A percentile compares a stretch with the other conserved stretches of the same genome.
phyloP scores from a whole-genome alignment of 2,888 invertebrate species.

The Sthenelais limicola region DNA sequence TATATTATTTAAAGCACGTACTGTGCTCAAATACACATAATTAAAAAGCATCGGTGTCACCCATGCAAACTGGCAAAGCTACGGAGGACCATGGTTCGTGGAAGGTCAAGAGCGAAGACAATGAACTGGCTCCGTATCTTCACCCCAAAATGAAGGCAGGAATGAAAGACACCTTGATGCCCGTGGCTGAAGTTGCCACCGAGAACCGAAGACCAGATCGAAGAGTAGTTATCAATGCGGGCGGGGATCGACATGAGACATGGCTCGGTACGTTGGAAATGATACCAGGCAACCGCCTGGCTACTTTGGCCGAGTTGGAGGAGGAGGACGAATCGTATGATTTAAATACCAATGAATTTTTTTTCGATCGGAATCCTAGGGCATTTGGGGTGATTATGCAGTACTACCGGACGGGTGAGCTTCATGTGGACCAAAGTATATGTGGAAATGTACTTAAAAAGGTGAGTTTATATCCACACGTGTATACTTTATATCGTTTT shows the following conservation, averaged over 20 bases:
- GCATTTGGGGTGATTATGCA: constrained; percentile 67
- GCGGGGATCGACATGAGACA: constrained; percentile 66
- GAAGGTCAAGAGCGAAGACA: too few species aligned
- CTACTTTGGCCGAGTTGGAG: constrained; percentile 59
- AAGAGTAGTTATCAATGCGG: constrained; percentile 60
- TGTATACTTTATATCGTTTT: too few species aligned
- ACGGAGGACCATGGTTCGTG: too few species aligned
- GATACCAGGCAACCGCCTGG: constrained; percentile 65
- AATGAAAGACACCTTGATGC: too few species aligned
- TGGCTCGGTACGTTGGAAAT: constrained; percentile 60
- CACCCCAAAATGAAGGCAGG: too few species aligned
- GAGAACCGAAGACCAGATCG: background rate
- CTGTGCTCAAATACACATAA: too few species aligned
- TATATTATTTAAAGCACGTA: too few species aligned
- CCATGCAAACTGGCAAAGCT: too few species aligned
- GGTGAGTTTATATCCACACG: constrained; percentile 55
- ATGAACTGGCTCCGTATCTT: too few species aligned
- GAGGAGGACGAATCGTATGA: constrained; percentile 68
- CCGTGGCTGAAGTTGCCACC: too few species aligned
- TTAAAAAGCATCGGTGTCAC: too few species aligned
- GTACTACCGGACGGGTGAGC: constrained; percentile 67
- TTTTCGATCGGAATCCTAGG: constrained; percentile 69
- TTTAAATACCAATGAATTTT: constrained; percentile 61
- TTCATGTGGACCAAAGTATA: constrained; percentile 67
- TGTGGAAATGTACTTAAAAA: constrained; percentile 69